phyloP scores from a whole-genome alignment of 2,113 vertebrate species.

The Bujurquina vittata region DNA sequence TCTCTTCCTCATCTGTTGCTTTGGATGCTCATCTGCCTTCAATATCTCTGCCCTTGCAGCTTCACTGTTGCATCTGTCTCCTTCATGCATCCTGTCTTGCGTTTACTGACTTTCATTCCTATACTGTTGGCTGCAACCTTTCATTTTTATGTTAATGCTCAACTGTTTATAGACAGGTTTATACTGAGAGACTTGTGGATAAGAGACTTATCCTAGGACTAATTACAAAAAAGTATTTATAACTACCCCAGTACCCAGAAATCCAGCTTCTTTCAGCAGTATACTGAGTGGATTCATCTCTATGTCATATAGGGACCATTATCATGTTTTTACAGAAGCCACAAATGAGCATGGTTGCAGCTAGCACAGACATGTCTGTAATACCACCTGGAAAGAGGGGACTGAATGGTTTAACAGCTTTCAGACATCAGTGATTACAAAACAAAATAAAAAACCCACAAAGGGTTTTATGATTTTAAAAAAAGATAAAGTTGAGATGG shows the following conservation, averaged over 20 bases:
- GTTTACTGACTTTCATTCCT: not conserved
- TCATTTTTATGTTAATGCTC: not conserved
- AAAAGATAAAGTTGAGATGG: not conserved
- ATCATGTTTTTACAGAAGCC: not conserved
- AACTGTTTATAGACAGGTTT: not conserved
- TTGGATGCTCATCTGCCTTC: not conserved
- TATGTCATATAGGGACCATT: not conserved
- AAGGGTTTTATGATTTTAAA: not conserved
- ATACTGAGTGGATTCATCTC: not conserved
- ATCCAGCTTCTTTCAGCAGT: not conserved
- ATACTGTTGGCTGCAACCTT: not conserved
- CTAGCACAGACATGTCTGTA: not conserved
- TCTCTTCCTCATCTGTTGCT: no score
- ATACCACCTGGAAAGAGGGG: not conserved
- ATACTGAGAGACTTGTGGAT: not conserved
- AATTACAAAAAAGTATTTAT: not conserved
- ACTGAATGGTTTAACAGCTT: not conserved
- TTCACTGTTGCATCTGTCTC: not conserved
- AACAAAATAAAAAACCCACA: not conserved
- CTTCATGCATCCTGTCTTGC: not conserved
- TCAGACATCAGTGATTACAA: not conserved
- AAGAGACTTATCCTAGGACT: not conserved
- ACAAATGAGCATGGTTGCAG: not conserved
- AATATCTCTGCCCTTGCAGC: not conserved
- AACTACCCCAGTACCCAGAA: not conserved